Base-by-base conservation (phyloP, 2,113 vertebrate species). In the Engystomops pustulosus region DNA sequence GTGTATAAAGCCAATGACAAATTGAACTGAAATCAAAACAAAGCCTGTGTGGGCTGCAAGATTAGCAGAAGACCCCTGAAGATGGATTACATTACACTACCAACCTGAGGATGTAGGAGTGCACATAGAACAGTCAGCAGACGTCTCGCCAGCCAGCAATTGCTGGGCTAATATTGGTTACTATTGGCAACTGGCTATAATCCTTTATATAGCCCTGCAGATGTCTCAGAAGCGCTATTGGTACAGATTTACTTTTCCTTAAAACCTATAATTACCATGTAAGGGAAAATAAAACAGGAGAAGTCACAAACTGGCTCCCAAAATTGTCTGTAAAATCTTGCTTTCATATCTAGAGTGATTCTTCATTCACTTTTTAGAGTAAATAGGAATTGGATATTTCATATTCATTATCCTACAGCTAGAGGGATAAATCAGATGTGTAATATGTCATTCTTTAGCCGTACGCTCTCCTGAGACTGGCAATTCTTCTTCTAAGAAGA, bases 41-140 rank as follows among this genome's bases (percentile, higher is more conserved):
- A 60, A 82, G 68, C 32, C 67, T 72, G 68, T 82, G 80, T 71
- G 80, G 80, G 80, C 80, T 72, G 49, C 68, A 27, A n/a, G 49
- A 71, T 41, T 36, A 55, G 23, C n/a, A 25, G 49, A 53, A 72
- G 67, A 69, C 79, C 62, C 65, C 32, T 38, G 34, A 70, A 53
- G 45, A 81, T 70, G 32, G 70, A 71, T 71, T 81, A 53, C 20
- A 10, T 51, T 30, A 49, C 58, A 68, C 49, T 30, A 68, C 17
- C 67, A 51, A 51, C 25, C 27, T 55, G 45, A 81, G 45, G 30
- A 41, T 71, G 65, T 55, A 18, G 65, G 47, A 81, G 65, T 27
- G 20, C 36, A 14, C 34, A 78, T 18, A 71, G 38, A 25, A 71
- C 25, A 75, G 45, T 10, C 8, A 34, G 9, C 10, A 25, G 67